Percentiles rank a stretch among this genome's conserved stretches.
Evolutionary conservation across 1,140 invertebrate genomes (phyloP).

Genomic region (Delia radicum): DNA sequence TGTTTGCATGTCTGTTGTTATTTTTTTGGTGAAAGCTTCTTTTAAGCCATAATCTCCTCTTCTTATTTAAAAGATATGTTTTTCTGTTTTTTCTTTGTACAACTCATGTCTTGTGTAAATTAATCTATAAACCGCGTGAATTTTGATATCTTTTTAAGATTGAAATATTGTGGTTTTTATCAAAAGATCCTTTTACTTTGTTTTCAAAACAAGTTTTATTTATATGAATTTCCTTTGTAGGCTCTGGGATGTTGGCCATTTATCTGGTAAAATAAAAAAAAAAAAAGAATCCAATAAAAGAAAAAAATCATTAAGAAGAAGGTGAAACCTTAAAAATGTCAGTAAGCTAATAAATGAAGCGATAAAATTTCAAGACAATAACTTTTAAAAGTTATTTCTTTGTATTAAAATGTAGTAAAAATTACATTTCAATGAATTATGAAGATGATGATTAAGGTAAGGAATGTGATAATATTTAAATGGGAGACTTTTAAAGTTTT

Average conservation of each 20-base stretch:
- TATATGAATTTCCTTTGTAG: not conserved
- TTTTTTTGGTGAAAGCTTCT: not conserved
- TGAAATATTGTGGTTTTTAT: constrained; percentile 22
- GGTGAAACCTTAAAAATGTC: constrained; percentile 22
- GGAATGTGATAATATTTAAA: too few species aligned
- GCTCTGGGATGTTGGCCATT: not conserved
- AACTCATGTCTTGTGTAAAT: constrained; percentile 20
- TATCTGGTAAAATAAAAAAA: too few species aligned
- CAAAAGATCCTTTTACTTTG: constrained; percentile 19
- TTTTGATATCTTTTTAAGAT: constrained; percentile 25
- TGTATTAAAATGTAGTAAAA: too few species aligned
- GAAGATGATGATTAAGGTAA: too few species aligned
- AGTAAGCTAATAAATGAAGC: constrained; percentile 7
- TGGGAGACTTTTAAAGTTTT: too few species aligned
- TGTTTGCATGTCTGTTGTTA: not conserved
- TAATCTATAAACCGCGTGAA: constrained; percentile 28
- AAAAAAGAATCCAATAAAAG: not conserved
- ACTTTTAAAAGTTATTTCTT: too few species aligned
- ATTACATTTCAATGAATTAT: too few species aligned
- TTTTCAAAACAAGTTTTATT: not conserved
- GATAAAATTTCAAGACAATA: too few species aligned
- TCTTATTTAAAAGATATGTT: not conserved
- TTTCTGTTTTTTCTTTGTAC: not conserved
- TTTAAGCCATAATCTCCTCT: not conserved
- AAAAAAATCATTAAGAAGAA: not conserved